These are phyloP conservation scores for Gnathonemus longibarbis DNA, from an alignment of 2,113 vertebrate species.

Conservation along the genomic window DNA sequence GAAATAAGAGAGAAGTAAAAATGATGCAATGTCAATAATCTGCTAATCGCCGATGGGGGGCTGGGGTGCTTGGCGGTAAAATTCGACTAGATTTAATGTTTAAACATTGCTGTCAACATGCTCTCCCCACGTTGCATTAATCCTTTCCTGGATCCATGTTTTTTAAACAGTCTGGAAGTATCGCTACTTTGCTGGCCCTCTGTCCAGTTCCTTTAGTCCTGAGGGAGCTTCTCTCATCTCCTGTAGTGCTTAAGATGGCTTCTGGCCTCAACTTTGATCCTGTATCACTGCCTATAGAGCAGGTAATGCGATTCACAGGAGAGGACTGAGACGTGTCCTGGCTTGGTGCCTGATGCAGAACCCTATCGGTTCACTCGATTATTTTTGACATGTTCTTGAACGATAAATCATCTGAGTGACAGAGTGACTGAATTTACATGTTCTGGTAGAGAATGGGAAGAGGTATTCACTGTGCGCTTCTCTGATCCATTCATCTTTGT, in stretches of 20 bases:
- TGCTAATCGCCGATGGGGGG: not conserved
- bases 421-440: not conserved
- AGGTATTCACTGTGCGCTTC: not conserved
- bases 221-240: not conserved
- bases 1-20: not conserved
- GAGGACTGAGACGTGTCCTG: not conserved
- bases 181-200: not conserved
- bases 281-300: not conserved
- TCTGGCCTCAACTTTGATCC: not conserved
- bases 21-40: not conserved
- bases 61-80: not conserved
- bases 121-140: not conserved
- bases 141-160: not conserved
- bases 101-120: not conserved
- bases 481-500: not conserved
- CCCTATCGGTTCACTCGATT: not conserved
- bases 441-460: not conserved
- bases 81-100: not conserved
- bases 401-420: not conserved
- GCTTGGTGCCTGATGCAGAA: not conserved
- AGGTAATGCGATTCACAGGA: not conserved
- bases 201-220: not conserved
- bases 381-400: not conserved
- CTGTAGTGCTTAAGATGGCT: not conserved
- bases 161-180: not conserved